Evolutionary conservation across 37 sponge, comb jelly and placozoan species (phyloP).

Genomic region (Spongilla lacustris): DNA sequence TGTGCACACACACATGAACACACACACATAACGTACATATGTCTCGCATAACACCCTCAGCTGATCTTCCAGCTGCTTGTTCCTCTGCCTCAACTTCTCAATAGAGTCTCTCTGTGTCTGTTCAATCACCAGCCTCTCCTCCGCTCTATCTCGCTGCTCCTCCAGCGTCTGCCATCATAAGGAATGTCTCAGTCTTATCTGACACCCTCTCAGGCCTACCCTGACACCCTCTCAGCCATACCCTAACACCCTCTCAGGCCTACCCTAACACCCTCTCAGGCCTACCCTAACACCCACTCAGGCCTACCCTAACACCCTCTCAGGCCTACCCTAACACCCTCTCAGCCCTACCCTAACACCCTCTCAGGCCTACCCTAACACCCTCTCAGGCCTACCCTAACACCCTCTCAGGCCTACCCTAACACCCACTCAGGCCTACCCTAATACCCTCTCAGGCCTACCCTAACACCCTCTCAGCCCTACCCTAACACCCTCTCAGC

Average conservation of each 20-base stretch:
- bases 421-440: too few relatives aligned
- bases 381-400: neutral
- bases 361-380: neutral
- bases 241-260: too few relatives aligned
- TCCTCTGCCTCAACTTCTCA: constrained; percentile 78
- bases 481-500: too few relatives aligned
- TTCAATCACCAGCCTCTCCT: constrained; percentile 78
- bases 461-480: too few relatives aligned
- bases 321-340: too few relatives aligned
- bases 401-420: too few relatives aligned
- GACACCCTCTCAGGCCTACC: neutral
- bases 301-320: too few relatives aligned
- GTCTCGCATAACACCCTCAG: constrained; percentile 57
- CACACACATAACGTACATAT: constrained; percentile 42
- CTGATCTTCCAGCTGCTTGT: constrained; percentile 74
- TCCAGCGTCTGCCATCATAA: constrained; percentile 38
- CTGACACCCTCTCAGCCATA: too few relatives aligned
- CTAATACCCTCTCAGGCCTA: too few relatives aligned
- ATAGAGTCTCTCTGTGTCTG: constrained; percentile 83
- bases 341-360: neutral
- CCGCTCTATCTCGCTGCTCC: constrained; percentile 73
- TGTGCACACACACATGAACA: too few relatives aligned
- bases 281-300: too few relatives aligned
- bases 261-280: too few relatives aligned
- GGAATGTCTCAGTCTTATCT: neutral